Percentiles rank a stretch among this genome's conserved stretches.
phyloP scores from a whole-genome alignment of 2,888 invertebrate genomes.

The Platerodrilus igneus region DNA sequence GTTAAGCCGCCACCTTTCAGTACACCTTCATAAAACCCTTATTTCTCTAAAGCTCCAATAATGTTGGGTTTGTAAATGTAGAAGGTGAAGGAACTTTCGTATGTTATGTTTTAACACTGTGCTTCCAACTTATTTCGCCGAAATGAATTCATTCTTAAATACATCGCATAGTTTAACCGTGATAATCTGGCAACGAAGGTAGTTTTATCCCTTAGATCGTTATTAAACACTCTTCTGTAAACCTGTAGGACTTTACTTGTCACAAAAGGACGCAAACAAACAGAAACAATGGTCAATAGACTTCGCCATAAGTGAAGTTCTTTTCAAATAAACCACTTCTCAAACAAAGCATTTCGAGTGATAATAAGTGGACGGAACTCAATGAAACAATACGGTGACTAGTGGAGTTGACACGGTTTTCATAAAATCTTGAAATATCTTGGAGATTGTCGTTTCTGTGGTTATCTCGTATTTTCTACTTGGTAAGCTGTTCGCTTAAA shows the following conservation, averaged over 20 bases:
- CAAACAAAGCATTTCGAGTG: constrained; percentile 36
- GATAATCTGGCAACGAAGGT: no score
- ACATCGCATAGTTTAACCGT: no score
- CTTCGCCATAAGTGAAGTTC: constrained; percentile 25
- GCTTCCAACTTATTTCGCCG: no score
- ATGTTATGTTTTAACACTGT: no score
- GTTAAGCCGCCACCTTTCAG: constrained; percentile 39
- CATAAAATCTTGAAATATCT: no score
- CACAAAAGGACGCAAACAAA: constrained; percentile 18
- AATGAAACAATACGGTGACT: constrained; percentile 26
- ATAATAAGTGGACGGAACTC: constrained; percentile 29
- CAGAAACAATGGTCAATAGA: constrained; percentile 22
- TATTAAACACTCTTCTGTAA: no score
- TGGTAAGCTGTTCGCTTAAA: no score
- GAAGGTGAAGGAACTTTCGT: constrained; percentile 29
- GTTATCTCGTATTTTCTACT: no score
- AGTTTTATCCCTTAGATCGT: no score
- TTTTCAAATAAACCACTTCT: constrained; percentile 28
- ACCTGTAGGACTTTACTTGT: constrained; percentile 19
- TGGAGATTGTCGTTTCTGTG: no score
- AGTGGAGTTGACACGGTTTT: constrained; percentile 31
- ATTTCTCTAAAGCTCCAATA: constrained; percentile 35
- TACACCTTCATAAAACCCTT: constrained; percentile 37
- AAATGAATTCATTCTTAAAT: no score
- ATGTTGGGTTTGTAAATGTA: constrained; percentile 39